Conservation (phyloP, 2,888 invertebrate species). For the Dryomyza anilis region DNA sequence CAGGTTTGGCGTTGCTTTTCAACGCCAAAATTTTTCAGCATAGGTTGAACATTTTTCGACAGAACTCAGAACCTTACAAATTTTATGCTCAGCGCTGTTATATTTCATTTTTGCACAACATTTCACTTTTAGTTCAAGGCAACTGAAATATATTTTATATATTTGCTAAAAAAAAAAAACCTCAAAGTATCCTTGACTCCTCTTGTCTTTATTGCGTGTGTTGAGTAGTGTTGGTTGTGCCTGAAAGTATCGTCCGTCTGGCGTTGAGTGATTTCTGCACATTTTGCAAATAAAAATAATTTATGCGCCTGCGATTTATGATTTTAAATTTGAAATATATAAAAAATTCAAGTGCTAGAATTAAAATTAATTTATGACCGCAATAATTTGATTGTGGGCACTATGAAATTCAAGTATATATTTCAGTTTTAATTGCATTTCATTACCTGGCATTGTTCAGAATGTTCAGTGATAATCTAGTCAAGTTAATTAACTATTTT, state of each 20-base stretch:
- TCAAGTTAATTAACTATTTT: too few species aligned
- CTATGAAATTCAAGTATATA: too few species aligned
- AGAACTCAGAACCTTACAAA: too few species aligned
- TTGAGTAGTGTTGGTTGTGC: background rate
- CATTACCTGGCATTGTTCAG: too few species aligned
- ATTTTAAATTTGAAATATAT: too few species aligned
- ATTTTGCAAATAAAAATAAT: conserved; percentile 12
- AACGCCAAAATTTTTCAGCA: background rate
- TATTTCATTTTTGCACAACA: conserved; percentile 1
- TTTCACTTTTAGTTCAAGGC: conserved; percentile 29
- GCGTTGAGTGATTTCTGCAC: conserved; percentile 1
- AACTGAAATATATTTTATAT: conserved; percentile 10
- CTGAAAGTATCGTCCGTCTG: background rate
- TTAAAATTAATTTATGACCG: too few species aligned
- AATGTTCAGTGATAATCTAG: too few species aligned
- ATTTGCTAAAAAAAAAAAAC: background rate
- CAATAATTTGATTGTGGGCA: too few species aligned
- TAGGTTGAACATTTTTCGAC: conserved; percentile 4
- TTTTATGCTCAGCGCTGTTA: too few species aligned
- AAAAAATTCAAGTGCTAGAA: too few species aligned
- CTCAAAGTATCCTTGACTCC: background rate
- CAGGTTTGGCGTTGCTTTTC: too few species aligned
- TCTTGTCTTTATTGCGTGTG: background rate
- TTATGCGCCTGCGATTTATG: conserved; percentile 12
- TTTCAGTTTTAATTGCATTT: too few species aligned